Base-by-base conservation (phyloP, 2,797 vertebrate genomes). In the Lindbergichthys nudifrons region DNA sequence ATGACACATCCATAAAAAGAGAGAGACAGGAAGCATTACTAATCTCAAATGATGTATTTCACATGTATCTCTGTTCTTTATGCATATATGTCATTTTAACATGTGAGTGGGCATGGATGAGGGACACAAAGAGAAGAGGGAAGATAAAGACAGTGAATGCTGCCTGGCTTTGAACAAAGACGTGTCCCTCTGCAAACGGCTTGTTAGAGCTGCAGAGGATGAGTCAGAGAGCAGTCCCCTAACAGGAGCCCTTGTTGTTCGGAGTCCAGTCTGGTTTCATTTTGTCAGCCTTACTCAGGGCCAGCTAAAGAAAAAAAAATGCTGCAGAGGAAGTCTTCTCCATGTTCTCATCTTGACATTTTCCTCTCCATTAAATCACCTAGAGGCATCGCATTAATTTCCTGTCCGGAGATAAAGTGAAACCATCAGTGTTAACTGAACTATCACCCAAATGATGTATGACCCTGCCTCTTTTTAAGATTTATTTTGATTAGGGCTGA, bases 181-280 rank as follows among this genome's bases (percentile, higher is more conserved):
- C 62, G 5, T 23, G 65, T 63, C 73, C 65, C 67, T 70, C 73
- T 78, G 70, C 79, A 86, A 74, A 87, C 59, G 75, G 86, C 90
- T 90, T 88, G 86, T 90, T 90, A 88, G 84, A 84, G 85, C 89
- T 88, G 86, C 77, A 80, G 81, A 85, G 79, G 80, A 82, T 91
- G 91, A 92, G 91, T 93, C 92, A 91, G 84, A 91, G 86, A 81
- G 81, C 83, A 79, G 81, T 70, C 75, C 80, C 86, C 80, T 78
- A 88, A 89, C 90, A 89, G 80, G 82, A 89, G 86, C 71, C 88
- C 81, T 90, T 83, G 86, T 85, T 91, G 84, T 89, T 88, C 80
- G 0, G 76, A 85, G 88, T 87, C 82, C 86, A 88, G 88, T 90
- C 91, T 63, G 79, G 89, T 93, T 93, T 92, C 90, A 94, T 94